Base-by-base conservation (phyloP, 2,888 invertebrate genomes). In the Cantharis lateralis region DNA sequence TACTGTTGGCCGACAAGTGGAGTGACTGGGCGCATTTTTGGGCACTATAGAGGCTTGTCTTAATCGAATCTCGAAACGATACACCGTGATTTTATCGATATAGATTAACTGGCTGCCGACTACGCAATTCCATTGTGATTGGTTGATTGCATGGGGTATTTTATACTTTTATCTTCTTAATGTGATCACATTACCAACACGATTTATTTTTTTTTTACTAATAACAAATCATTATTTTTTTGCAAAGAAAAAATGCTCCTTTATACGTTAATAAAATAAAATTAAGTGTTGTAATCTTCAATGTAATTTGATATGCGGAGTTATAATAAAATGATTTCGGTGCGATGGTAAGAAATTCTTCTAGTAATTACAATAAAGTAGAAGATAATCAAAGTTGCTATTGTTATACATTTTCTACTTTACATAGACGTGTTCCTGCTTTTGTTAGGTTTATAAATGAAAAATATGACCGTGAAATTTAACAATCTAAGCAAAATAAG, bases 51-150 rank as follows among this genome's bases (percentile, higher is more conserved):
- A 70, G 69, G 85, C 83, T 86, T 86, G 85, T 86, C 86, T 87
- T 87, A 87, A 87, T 87, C 87, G 86, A 86, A 86, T 86, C 83
- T 83, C 83, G 85, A 82, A 76, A 28, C 75, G 77, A 78, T 80
- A 80, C 78, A 71, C 79, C 75, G 79, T 73, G 82, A 83, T 82
- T 82, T 84, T 83, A 86, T 86, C 87, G 86, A 86, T 85, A 84
- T 81, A 83, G 83, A 86, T 86, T 86, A 87, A 87, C 87, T 87
- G 86, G 86, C 85, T 84, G 84, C 85, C 83, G 86, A 84, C 84
- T 85, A 86, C 85, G 85, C 85, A 85, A 83, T 83, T 80, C 81
- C 84, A 85, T 85, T 84, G 85, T 86, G 86, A 86, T 86, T 86
- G 86, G 85, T 83, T 83, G 83, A 84, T 85, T 84, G 82, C 82